Evolutionary conservation across 2,888 invertebrate species (phyloP), one percentile per base, ranked within the genome.

Genomic region (Galeopsomyia nigrocyanea): DNA sequence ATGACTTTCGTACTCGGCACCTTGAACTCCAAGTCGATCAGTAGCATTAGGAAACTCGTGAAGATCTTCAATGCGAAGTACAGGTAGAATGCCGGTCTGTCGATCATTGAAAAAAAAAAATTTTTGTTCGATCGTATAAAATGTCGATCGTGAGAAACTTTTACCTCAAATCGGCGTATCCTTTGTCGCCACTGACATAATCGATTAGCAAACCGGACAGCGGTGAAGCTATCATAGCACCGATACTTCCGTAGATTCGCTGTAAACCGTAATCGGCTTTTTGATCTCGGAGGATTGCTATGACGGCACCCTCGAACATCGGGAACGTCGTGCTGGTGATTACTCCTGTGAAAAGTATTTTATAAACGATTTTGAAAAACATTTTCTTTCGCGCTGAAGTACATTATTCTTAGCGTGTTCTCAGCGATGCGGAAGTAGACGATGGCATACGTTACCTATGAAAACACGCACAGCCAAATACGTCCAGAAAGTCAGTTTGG

Each of bases 251-350:
- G 82, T 93, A 94, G 70, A 93, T 91, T 71, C 93, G 88, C 86
- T 94, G 94, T 75, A 94, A 86, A 0, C 94, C 94, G 79, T 94
- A 94, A 87, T 94, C 94, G 0, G 93, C 94, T 78, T 91, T 90
- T 80, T 93, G 92, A 79, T 93, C 92, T 71, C 93, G 87, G 71
- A 94, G 87, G 78, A 94, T 92, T 6, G 93, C 92, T 72, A 94
- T 92, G 2, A 93, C 93, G 0, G 94, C 94, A 1, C 93, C 93
- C 85, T 94, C 93, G 82, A 94, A 94, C 92, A 94, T 93, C 31
- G 93, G 92, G 82, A 92, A 93, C 0, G 92, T 91, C 1, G 93
- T 93, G 0, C 93, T 93, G 55, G 92, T 90, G 72, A 93, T 91
- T 71, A 93, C 91, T 21, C 92, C 92, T 80, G 62, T 1, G 55